Conservation (phyloP, 2,113 vertebrate genomes). For the Eurystomus gularis region DNA sequence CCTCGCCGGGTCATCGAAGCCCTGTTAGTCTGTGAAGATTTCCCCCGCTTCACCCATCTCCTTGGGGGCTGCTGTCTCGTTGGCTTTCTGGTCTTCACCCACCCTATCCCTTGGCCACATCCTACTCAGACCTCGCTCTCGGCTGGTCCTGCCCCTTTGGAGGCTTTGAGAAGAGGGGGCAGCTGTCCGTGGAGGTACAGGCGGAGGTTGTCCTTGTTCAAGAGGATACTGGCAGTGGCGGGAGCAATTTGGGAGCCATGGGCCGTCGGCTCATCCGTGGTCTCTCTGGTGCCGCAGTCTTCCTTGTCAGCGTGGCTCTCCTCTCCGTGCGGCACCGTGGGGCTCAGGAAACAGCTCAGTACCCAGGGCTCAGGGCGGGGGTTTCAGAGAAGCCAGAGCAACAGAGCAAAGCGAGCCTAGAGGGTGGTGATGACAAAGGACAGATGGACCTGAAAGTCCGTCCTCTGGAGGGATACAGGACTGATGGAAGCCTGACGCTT, state of each 20-base stretch:
- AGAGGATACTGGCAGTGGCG: fast-evolving
- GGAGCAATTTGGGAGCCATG: background rate
- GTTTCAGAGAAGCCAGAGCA: background rate
- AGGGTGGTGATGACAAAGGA: background rate
- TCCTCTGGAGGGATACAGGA: fast-evolving
- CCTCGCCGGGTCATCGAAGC: background rate
- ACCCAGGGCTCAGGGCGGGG: background rate
- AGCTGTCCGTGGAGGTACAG: background rate
- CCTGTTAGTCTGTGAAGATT: background rate
- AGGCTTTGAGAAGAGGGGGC: background rate
- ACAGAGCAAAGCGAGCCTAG: background rate
- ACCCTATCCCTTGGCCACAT: background rate
- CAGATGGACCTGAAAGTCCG: background rate
- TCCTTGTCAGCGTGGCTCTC: slow-evolving; percentile 33
- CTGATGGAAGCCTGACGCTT: slow-evolving; percentile 42
- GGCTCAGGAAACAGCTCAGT: background rate
- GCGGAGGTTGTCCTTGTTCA: background rate
- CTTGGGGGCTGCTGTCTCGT: background rate
- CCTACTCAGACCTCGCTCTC: background rate
- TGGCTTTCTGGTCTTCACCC: background rate
- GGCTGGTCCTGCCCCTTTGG: background rate
- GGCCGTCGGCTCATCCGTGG: slow-evolving; percentile 31
- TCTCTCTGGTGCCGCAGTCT: slow-evolving; percentile 36
- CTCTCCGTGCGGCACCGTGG: slow-evolving; percentile 28
- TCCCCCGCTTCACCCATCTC: background rate